Evolutionary conservation across 2,888 invertebrate genomes (phyloP).

Genomic region (Hyposoter didymator): DNA sequence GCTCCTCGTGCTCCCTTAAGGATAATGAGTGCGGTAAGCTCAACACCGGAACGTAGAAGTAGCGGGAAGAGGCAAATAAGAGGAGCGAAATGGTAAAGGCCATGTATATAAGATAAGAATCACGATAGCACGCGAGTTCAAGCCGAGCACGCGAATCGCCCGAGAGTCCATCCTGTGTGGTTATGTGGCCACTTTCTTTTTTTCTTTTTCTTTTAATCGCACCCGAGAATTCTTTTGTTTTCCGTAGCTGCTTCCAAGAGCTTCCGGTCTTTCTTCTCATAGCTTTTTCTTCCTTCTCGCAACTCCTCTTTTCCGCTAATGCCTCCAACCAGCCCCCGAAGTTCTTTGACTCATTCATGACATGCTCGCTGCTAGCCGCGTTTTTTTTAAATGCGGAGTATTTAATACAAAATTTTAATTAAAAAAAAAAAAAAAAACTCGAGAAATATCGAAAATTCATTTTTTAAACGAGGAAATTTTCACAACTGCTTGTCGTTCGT

Average conservation of each 20-base stretch:
- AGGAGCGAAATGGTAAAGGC: conserved; percentile 24
- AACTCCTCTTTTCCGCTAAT: not conserved
- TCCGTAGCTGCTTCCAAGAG: conserved; percentile 63
- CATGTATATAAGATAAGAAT: conserved; percentile 43
- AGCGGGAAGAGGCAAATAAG: conserved; percentile 21
- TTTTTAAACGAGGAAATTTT: not conserved
- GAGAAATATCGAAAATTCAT: not conserved
- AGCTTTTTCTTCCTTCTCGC: conserved; percentile 34
- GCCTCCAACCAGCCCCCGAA: conserved; percentile 43
- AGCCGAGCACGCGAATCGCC: conserved; percentile 50
- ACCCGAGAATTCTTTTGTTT: conserved; percentile 59
- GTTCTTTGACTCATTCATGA: not conserved
- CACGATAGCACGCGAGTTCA: conserved; percentile 35
- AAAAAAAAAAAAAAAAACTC: no score
- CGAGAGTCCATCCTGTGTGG: conserved; percentile 44
- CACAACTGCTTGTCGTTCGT: not conserved
- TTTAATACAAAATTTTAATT: no score
- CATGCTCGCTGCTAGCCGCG: not conserved
- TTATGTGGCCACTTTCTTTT: conserved; percentile 1
- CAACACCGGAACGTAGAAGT: conserved; percentile 14
- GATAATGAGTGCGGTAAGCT: conserved; percentile 39
- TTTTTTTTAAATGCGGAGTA: not conserved
- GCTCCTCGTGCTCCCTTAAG: conserved; percentile 29
- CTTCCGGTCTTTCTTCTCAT: conserved; percentile 64
- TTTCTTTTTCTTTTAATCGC: conserved; percentile 37